A percentile compares a stretch with the other conserved stretches of the same genome.
Conservation (phyloP, 2,797 vertebrate species). For the Vultur gryphus region DNA sequence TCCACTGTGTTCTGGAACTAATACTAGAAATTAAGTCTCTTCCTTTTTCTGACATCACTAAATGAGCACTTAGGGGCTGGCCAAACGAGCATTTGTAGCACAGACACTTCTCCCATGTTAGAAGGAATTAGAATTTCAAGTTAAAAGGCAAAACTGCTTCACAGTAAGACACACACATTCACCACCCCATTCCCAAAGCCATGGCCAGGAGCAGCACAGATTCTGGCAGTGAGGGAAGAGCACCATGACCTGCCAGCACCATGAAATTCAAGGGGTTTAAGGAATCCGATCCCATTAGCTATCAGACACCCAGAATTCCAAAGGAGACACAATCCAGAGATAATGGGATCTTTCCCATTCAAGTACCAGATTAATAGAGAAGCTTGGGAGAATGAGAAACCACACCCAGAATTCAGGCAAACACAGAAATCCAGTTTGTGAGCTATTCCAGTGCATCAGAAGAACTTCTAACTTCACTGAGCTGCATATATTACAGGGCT, state of each 20-base stretch:
- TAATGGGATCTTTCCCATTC: conserved; percentile 20
- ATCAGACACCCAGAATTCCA: conserved; percentile 17
- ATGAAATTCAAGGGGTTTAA: background rate
- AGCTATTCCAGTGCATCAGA: background rate
- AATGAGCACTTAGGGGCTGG: background rate
- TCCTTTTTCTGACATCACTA: background rate
- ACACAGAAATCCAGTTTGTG: conserved; percentile 40
- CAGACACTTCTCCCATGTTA: conserved; percentile 6
- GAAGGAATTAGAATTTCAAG: conserved; percentile 52
- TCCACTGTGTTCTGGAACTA: background rate
- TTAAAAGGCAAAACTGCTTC: conserved; percentile 35
- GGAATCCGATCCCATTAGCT: conserved; percentile 7
- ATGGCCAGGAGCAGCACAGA: conserved; percentile 21
- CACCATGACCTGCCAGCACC: conserved; percentile 41
- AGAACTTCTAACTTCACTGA: background rate
- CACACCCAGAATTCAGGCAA: conserved; percentile 34
- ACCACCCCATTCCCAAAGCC: conserved; percentile 35
- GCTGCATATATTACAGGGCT: background rate
- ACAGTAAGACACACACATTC: background rate
- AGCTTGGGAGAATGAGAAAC: background rate
- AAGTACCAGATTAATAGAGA: conserved; percentile 48
- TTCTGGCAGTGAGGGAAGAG: conserved; percentile 26
- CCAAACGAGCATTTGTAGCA: conserved; percentile 57
- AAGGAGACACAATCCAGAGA: background rate
- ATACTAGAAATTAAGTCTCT: background rate